Conservation (phyloP, 2,113 vertebrate genomes). For the Fulmarus glacialis region DNA sequence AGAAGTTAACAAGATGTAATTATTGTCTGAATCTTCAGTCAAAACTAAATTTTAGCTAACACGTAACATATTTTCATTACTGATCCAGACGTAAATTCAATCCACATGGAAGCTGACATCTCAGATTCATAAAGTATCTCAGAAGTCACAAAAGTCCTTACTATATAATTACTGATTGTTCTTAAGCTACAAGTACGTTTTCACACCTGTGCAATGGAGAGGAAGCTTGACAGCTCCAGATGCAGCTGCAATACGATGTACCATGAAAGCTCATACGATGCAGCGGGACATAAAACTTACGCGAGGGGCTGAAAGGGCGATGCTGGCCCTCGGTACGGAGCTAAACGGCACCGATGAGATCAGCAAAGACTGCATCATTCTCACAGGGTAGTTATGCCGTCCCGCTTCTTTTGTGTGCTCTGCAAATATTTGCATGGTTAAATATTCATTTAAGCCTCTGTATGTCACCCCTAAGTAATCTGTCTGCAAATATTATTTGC, state of each 20-base stretch:
- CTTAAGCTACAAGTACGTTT: neutral
- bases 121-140: neutral
- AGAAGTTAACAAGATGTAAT: neutral
- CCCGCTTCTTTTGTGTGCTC: neutral
- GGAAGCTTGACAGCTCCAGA: neutral
- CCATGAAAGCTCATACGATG: fast-evolving
- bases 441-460: neutral
- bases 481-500: neutral
- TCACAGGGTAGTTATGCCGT: neutral
- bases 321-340: neutral
- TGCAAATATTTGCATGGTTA: neutral
- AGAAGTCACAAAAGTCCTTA: neutral
- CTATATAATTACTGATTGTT: neutral
- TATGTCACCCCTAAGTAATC: neutral
- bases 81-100: neutral
- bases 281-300: fast-evolving
- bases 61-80: neutral
- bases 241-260: neutral
- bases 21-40: neutral
- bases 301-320: neutral
- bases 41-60: neutral
- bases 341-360: fast-evolving
- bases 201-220: neutral
- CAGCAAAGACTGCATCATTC: neutral
- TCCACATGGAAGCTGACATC: neutral